Percentiles rank a stretch among this genome's conserved stretches.
These are phyloP conservation scores for Montifringilla adamsi DNA, from an alignment of 2,113 vertebrate species.

Conservation along the genomic window DNA sequence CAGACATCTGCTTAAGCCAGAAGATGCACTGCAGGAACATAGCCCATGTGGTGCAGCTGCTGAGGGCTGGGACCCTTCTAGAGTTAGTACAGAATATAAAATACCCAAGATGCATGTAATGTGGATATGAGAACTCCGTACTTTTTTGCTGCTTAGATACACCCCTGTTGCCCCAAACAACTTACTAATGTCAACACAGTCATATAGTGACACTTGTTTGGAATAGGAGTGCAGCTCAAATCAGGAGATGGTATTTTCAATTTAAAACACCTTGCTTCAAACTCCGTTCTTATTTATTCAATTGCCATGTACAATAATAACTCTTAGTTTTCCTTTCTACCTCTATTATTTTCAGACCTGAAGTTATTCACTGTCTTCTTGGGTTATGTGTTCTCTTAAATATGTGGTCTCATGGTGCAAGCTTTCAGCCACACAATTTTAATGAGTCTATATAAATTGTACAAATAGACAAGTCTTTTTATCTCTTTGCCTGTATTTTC, in stretches of 20 bases:
- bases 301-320: not conserved
- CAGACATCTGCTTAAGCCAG: not conserved
- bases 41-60: not conserved
- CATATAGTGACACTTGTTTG: not conserved
- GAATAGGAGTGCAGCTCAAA: not conserved
- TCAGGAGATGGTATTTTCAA: not conserved
- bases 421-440: not conserved
- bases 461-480: not conserved
- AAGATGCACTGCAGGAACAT: not conserved
- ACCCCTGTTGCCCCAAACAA: not conserved
- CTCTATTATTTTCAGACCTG: not conserved
- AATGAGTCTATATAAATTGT: not conserved
- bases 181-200: not conserved
- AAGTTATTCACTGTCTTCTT: not conserved
- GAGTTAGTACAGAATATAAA: not conserved
- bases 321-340: not conserved
- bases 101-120: not conserved
- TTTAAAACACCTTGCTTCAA: not conserved
- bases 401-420: not conserved
- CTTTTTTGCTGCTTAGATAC: not conserved
- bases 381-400: not conserved
- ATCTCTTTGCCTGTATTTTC: not conserved
- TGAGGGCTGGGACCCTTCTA: not conserved
- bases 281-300: not conserved
- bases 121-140: not conserved